Evolutionary conservation across 1,140 invertebrate species (phyloP).

Genomic region (Anagrus nilaparvatae): DNA sequence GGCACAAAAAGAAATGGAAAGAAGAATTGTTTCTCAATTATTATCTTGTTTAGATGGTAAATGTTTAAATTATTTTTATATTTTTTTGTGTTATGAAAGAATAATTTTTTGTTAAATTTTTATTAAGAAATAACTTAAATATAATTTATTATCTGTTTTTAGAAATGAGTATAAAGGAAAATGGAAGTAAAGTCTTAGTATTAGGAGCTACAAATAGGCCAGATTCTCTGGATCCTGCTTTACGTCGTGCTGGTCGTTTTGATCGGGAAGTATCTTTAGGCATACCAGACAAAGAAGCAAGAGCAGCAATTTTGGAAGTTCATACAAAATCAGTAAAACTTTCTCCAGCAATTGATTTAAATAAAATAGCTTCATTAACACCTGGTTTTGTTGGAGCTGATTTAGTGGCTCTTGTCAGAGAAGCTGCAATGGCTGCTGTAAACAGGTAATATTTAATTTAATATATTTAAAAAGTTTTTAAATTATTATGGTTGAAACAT

Average conservation of each 20-base stretch:
- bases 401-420: constrained; percentile 72
- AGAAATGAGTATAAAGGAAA: constrained; percentile 51
- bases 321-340: constrained; percentile 58
- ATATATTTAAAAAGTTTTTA: not conserved
- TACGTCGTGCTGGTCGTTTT: constrained; percentile 82
- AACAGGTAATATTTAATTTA: constrained; percentile 43
- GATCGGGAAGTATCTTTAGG: constrained; percentile 90
- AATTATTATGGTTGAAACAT: too few species aligned
- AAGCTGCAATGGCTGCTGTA: constrained; percentile 79
- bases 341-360: constrained; percentile 56
- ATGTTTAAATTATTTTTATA: too few species aligned
- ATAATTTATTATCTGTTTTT: constrained; percentile 9
- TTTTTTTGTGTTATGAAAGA: not conserved
- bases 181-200: constrained; percentile 66
- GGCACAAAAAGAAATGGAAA: constrained; percentile 90
- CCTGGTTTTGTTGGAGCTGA: constrained; percentile 98
- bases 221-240: constrained; percentile 84
- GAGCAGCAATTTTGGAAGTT: constrained; percentile 66
- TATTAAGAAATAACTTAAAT: not conserved
- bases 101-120: constrained; percentile 9
- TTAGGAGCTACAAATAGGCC: constrained; percentile 93
- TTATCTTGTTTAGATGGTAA: constrained; percentile 77
- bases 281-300: constrained; percentile 78
- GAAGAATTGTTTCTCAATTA: constrained; percentile 87
- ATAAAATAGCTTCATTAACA: constrained; percentile 67